A percentile compares a stretch with the other conserved stretches of the same genome.
Conservation (phyloP, 2,888 invertebrate genomes). For the Oscheius onirici region DNA sequence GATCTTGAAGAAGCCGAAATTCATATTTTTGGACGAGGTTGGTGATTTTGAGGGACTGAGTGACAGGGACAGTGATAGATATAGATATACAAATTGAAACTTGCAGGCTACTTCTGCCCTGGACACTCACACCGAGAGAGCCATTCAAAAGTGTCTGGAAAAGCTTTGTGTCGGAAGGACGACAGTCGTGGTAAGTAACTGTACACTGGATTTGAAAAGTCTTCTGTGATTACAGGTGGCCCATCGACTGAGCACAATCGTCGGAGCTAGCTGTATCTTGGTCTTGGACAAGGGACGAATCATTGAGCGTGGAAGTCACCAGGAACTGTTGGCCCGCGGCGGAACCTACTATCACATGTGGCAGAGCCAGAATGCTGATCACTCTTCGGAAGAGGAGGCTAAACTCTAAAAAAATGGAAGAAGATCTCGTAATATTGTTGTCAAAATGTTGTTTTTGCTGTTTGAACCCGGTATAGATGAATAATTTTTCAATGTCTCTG, state of each 20-base stretch:
- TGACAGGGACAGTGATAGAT: too few relatives aligned
- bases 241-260: constrained; percentile 88
- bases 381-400: background rate
- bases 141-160: constrained; percentile 78
- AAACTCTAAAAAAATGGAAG: constrained; percentile 35
- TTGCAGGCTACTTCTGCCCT: constrained; percentile 80
- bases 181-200: constrained; percentile 85
- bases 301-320: constrained; percentile 82
- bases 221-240: too few relatives aligned
- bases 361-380: constrained; percentile 28
- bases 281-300: constrained; percentile 91
- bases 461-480: too few relatives aligned
- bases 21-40: constrained; percentile 90
- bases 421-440: background rate
- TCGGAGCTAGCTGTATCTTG: constrained; percentile 92
- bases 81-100: background rate
- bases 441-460: background rate
- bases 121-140: constrained; percentile 92
- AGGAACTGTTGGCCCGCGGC: background rate
- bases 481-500: constrained; percentile 1
- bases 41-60: too few relatives aligned
- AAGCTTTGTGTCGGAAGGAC: constrained; percentile 86
- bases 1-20: constrained; percentile 87
- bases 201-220: too few relatives aligned
- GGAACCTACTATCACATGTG: constrained; percentile 31